phyloP scores from a whole-genome alignment of 2,888 invertebrate species.

The Monopis laevigella region DNA sequence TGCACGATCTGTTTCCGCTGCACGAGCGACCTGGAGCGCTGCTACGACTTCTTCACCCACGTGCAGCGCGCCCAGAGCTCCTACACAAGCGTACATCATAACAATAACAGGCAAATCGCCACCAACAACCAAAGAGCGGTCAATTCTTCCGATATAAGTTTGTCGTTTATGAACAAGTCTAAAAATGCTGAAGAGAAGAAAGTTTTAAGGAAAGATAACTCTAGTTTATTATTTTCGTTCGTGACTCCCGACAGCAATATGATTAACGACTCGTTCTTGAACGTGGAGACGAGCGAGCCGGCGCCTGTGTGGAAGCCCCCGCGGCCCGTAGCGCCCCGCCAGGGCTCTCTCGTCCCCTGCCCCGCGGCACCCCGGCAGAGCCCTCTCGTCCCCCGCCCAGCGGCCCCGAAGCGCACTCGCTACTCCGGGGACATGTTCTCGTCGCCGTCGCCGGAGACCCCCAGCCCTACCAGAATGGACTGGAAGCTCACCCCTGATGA shows the following conservation, averaged over 20 bases:
- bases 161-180: slow-evolving; percentile 42
- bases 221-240: slow-evolving; percentile 40
- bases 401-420: slow-evolving; percentile 21
- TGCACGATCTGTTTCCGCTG: slow-evolving; percentile 49
- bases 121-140: slow-evolving; percentile 45
- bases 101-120: slow-evolving; percentile 33
- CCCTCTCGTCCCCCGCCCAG: too few species aligned
- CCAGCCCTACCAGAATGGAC: slow-evolving; percentile 30
- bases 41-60: slow-evolving; percentile 38
- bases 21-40: slow-evolving; percentile 43
- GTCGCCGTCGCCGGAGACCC: slow-evolving; percentile 46
- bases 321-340: not conserved
- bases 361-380: too few species aligned
- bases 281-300: not conserved
- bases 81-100: slow-evolving; percentile 1
- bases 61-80: slow-evolving; percentile 44
- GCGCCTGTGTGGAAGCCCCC: slow-evolving; percentile 34
- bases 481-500: slow-evolving; percentile 48
- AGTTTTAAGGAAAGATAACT: slow-evolving; percentile 25
- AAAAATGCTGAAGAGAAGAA: slow-evolving; percentile 35
- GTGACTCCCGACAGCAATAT: not conserved
- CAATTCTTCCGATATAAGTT: slow-evolving; percentile 42
- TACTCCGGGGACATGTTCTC: slow-evolving; percentile 52
- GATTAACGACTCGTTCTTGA: not conserved
- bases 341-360: too few species aligned